A percentile compares a stretch with the other conserved stretches of the same genome.
These are phyloP conservation scores for Nannoperca australis DNA, from an alignment of 2,797 vertebrate species.

Conservation along the genomic window DNA sequence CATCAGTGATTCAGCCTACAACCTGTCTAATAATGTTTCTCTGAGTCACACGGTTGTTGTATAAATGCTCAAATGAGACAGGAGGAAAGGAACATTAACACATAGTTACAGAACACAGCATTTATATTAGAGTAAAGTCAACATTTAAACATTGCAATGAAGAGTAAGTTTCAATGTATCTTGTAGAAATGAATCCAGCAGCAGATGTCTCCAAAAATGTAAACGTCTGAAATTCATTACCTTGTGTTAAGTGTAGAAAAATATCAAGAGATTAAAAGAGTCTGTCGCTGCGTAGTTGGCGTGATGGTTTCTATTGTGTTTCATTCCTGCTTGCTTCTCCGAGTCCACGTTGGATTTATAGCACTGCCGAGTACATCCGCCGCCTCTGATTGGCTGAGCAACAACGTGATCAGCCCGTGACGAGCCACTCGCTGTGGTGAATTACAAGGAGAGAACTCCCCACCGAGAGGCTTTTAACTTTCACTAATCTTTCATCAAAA, in stretches of 20 bases:
- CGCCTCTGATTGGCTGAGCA: constrained; percentile 75
- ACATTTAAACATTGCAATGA: neutral
- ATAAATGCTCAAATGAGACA: neutral
- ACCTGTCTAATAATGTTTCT: neutral
- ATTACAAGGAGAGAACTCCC: neutral
- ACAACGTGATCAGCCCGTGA: constrained; percentile 66
- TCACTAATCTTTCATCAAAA: neutral
- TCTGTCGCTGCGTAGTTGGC: neutral
- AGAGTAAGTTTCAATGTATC: neutral
- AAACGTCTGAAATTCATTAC: constrained; percentile 27
- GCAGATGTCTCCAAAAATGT: fast-evolving
- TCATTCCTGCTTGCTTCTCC: constrained; percentile 59
- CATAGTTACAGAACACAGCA: fast-evolving
- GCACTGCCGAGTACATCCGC: neutral
- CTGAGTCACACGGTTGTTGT: neutral
- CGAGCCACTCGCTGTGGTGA: neutral
- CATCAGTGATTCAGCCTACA: neutral
- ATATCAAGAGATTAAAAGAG: constrained; percentile 39
- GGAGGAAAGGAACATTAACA: neutral
- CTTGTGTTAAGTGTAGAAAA: constrained; percentile 66
- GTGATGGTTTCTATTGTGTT: constrained; percentile 39
- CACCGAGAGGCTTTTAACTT: too few relatives aligned
- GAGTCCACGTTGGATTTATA: constrained; percentile 58
- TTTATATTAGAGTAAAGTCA: neutral
- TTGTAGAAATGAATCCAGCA: neutral